Percentiles rank a stretch among this genome's conserved stretches.
Evolutionary conservation across 2,113 vertebrate species (phyloP).

Genomic region (Perca schrenkii): DNA sequence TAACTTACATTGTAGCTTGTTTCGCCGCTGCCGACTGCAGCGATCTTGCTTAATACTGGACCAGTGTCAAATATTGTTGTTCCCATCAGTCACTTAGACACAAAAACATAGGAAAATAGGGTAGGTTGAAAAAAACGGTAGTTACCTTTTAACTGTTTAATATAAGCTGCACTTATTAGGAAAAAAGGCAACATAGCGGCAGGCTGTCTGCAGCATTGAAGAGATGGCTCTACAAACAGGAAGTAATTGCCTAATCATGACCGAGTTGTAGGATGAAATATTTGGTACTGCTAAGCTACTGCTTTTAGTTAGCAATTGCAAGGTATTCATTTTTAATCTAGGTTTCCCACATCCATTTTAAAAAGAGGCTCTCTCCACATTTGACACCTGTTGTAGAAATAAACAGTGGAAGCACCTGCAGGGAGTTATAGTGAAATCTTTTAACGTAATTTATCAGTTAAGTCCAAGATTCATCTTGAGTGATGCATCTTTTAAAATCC

Average conservation of each 20-base stretch:
- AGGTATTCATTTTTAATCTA: slow-evolving; percentile 50
- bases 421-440: background rate
- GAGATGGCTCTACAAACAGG: background rate
- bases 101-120: too few species aligned
- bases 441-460: background rate
- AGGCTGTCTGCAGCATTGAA: slow-evolving; percentile 7
- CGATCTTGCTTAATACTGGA: too few species aligned
- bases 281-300: slow-evolving; percentile 18
- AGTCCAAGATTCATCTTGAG: background rate
- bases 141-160: slow-evolving; percentile 4
- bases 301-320: slow-evolving; percentile 21
- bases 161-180: slow-evolving; percentile 8
- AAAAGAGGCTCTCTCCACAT: background rate
- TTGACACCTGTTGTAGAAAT: background rate
- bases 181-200: background rate
- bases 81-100: too few species aligned
- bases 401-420: background rate
- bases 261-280: slow-evolving; percentile 45
- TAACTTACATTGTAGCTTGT: too few species aligned
- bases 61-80: too few species aligned
- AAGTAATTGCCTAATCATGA: slow-evolving; percentile 38
- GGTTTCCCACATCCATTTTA: background rate
- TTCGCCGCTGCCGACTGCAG: too few species aligned
- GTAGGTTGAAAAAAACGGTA: too few species aligned
- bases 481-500: background rate